phyloP scores from a whole-genome alignment of 2,888 invertebrate genomes.

The Gastracanthus pulcherrimus region DNA sequence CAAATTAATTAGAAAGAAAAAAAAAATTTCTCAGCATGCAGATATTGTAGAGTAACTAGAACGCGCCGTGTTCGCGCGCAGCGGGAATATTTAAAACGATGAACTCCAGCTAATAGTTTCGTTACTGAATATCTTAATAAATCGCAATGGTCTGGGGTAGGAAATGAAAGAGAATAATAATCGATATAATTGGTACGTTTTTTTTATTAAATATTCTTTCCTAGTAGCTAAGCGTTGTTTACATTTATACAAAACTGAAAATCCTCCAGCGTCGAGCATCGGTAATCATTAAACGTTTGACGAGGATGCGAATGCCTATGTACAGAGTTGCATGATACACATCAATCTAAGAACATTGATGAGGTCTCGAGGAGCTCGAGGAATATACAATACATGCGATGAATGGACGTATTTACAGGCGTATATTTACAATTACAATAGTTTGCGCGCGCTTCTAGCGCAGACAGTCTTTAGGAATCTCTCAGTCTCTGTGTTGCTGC shows the following conservation, averaged over 20 bases:
- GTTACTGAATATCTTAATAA: no score
- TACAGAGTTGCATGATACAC: background rate
- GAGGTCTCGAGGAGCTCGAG: no score
- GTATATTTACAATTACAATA: background rate
- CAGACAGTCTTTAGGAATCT: no score
- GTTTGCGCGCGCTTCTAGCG: background rate
- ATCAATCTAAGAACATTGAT: background rate
- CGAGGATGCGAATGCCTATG: no score
- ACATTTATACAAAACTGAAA: slow-evolving; percentile 73
- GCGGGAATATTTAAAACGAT: no score
- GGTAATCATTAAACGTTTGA: no score
- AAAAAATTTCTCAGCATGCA: no score
- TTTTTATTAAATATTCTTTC: slow-evolving; percentile 71
- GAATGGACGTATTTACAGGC: slow-evolving; percentile 45
- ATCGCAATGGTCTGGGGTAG: background rate
- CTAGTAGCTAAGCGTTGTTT: slow-evolving; percentile 65
- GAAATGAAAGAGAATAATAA: background rate
- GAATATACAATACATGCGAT: background rate
- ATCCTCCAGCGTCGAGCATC: slow-evolving; percentile 6
- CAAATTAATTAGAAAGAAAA: no score
- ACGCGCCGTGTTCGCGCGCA: no score
- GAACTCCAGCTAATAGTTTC: no score
- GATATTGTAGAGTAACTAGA: no score
- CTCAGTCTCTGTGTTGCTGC: no score
- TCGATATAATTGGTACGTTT: background rate